A percentile compares a stretch with the other conserved stretches of the same genome.
Conservation (phyloP, 2,888 invertebrate genomes). For the Heliconius ismenius region DNA sequence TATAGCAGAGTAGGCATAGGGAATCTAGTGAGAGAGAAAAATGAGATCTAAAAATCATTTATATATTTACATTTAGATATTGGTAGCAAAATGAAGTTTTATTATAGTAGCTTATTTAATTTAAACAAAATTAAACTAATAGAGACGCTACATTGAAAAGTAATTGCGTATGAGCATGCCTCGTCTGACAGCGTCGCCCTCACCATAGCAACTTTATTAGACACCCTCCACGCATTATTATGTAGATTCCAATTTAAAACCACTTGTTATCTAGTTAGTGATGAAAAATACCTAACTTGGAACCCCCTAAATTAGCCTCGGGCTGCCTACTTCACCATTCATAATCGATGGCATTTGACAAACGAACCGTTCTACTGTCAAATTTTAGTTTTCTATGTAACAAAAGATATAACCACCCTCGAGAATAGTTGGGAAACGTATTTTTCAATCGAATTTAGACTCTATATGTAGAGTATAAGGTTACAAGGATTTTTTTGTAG, state of each 20-base stretch:
- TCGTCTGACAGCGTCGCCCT: conserved; percentile 47
- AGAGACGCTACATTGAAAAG: conserved; percentile 28
- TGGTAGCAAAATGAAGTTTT: neutral
- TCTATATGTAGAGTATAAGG: conserved; percentile 37
- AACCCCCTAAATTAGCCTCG: conserved; percentile 71
- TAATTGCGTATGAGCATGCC: conserved; percentile 28
- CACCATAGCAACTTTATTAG: conserved; percentile 55
- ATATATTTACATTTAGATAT: too few species aligned
- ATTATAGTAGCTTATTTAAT: conserved; percentile 22
- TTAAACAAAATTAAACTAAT: conserved; percentile 28
- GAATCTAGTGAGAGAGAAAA: too few species aligned
- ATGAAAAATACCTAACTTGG: conserved; percentile 76
- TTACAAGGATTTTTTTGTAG: conserved; percentile 13
- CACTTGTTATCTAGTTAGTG: conserved; percentile 82
- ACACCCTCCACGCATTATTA: conserved; percentile 69
- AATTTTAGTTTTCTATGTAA: conserved; percentile 77
- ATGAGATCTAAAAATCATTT: too few species aligned
- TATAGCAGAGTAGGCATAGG: too few species aligned
- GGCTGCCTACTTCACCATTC: conserved; percentile 71
- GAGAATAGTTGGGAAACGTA: neutral
- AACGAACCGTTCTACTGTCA: conserved; percentile 81
- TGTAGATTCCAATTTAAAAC: conserved; percentile 81
- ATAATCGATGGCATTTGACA: conserved; percentile 81
- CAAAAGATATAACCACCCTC: conserved; percentile 57
- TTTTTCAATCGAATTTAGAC: conserved; percentile 37